Percentiles rank a stretch among this genome's conserved stretches.
Conservation (phyloP, 2,888 invertebrate genomes). For the Acanthopleura granulata region DNA sequence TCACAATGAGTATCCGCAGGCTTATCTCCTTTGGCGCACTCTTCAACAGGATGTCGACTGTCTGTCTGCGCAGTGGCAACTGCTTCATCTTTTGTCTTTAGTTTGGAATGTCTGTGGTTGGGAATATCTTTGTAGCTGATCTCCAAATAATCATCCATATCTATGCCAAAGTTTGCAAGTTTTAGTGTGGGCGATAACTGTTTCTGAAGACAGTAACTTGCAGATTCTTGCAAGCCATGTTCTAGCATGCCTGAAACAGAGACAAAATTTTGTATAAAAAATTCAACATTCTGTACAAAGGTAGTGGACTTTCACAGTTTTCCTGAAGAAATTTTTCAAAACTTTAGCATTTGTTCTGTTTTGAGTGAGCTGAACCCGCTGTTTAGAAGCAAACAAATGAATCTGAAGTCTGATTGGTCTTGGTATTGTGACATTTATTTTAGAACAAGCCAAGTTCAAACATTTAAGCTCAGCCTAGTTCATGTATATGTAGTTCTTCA, state of each 20-base stretch:
- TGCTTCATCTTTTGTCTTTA: background rate
- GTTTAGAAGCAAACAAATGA: too few species aligned
- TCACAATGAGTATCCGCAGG: background rate
- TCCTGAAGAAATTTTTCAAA: too few species aligned
- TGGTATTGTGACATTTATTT: too few species aligned
- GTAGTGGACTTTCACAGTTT: too few species aligned
- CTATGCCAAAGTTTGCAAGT: constrained; percentile 34
- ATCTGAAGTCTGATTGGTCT: too few species aligned
- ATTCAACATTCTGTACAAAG: too few species aligned
- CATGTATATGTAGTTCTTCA: too few species aligned
- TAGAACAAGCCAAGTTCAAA: too few species aligned
- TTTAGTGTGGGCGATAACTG: constrained; percentile 56
- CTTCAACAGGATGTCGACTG: constrained; percentile 9
- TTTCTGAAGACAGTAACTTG: constrained; percentile 75
- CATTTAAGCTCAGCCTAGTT: too few species aligned
- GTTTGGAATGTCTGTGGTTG: constrained; percentile 15
- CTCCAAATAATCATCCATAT: constrained; percentile 59
- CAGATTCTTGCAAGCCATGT: constrained; percentile 84
- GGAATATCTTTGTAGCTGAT: constrained; percentile 46
- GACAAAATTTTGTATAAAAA: background rate
- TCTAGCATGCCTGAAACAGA: constrained; percentile 79
- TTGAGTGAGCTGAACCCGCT: too few species aligned
- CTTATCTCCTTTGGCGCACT: background rate
- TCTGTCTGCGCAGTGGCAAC: background rate
- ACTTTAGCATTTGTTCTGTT: too few species aligned